These are phyloP conservation scores for Nowickia ferox DNA, from an alignment of 2,888 invertebrate species.

Conservation along the genomic window DNA sequence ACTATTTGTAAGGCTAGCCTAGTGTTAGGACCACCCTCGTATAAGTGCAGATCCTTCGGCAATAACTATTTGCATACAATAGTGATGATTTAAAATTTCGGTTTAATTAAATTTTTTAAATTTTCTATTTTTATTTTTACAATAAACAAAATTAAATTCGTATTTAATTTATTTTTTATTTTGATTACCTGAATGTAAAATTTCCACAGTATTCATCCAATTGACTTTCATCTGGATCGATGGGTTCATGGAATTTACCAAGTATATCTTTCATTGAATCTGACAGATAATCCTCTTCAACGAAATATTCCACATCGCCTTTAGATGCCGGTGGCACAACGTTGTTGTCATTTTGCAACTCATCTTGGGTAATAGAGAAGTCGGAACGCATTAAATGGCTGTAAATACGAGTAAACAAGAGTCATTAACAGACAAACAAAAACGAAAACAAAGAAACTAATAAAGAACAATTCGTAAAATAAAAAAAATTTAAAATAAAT, in stretches of 20 bases:
- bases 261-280: conserved; percentile 77
- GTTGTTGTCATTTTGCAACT: conserved; percentile 51
- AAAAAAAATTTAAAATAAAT: too few species aligned
- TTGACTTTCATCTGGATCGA: conserved; percentile 83
- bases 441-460: background rate
- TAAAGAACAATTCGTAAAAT: background rate
- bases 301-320: conserved; percentile 59
- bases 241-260: conserved; percentile 83
- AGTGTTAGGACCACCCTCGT: too few species aligned
- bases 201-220: conserved; percentile 85
- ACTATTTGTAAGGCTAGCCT: too few species aligned
- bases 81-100: too few species aligned
- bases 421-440: background rate
- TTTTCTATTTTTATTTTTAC: too few species aligned
- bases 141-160: too few species aligned
- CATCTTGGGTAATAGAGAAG: conserved; percentile 65
- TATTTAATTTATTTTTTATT: too few species aligned
- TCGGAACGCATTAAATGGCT: conserved; percentile 72
- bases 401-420: conserved; percentile 24
- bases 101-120: too few species aligned
- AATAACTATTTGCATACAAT: too few species aligned
- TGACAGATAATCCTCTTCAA: conserved; percentile 77
- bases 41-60: too few species aligned
- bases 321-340: conserved; percentile 30
- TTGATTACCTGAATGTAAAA: conserved; percentile 82